Evolutionary conservation across 2,797 vertebrate species (phyloP), one percentile per base, ranked within the genome.

Genomic region (Sus cebifrons): DNA sequence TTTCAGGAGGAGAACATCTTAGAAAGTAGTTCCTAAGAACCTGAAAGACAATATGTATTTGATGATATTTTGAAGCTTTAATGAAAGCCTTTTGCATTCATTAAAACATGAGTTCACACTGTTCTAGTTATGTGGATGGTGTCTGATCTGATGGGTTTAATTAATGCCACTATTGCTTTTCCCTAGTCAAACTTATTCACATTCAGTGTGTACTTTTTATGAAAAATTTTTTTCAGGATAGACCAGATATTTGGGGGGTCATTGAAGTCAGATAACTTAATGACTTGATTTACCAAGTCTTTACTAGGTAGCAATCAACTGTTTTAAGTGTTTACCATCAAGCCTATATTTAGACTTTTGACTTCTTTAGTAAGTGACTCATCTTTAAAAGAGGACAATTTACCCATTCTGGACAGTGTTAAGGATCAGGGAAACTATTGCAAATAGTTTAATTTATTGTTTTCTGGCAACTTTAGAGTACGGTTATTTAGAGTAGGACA

Each of bases 1-100:
- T 58, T 97, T 88, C 17, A 88, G 13, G 73, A 89, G 71, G 60
- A 86, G 29, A 97, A 68, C 0, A 10, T 90, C 5, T 70, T 96
- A 71, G 67, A 96, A 93, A 92, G 83, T 73, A 52, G n/a, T 89
- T 95, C 36, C 40, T 83, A 52, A 79, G 93, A 95, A 58, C 32
- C 20, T 70, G 3, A 90, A 95, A 94, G 82, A 64, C 81, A 96
- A 73, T 86, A 32, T 60, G 52, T 71, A 88, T 87, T 89, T 91
- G 79, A 62, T 95, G 49, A 56, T 83, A 74, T 92, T 56, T 62
- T 88, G 54, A 91, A 89, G 32, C 15, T 87, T 94, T 88, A 91
- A 82, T 60, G 83, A 82, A 88, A 64, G 32, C 81, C 11, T 91
- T 75, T 96, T 86, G 23, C 15, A 58, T 78, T 91, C 64, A 64